phyloP scores from a whole-genome alignment of 2,888 invertebrate genomes.

The Diadegma fenestrale region DNA sequence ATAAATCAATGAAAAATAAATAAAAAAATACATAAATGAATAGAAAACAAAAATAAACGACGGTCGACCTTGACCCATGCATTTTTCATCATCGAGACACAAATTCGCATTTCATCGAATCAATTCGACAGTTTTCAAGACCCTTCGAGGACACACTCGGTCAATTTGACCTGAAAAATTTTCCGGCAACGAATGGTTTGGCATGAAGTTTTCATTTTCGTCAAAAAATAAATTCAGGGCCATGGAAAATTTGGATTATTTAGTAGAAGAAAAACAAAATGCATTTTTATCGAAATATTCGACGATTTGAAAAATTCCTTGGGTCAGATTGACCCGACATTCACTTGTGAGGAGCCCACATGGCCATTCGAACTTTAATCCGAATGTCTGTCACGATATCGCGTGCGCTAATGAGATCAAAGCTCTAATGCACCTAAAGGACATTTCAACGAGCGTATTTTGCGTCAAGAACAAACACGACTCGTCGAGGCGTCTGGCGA shows the following conservation, averaged over 20 bases:
- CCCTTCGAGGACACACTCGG: too few relatives aligned
- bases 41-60: too few relatives aligned
- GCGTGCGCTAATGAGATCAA: slow-evolving; percentile 28
- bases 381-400: slow-evolving; percentile 24
- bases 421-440: not conserved
- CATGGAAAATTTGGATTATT: too few relatives aligned
- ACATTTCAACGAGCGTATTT: slow-evolving; percentile 14
- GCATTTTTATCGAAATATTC: too few relatives aligned
- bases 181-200: too few relatives aligned
- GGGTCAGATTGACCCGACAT: not conserved
- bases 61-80: not conserved
- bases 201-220: too few relatives aligned
- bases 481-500: slow-evolving; percentile 6
- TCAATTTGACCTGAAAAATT: too few relatives aligned
- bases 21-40: too few relatives aligned
- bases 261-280: too few relatives aligned
- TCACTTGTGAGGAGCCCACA: not conserved
- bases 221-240: too few relatives aligned
- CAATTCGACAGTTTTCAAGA: too few relatives aligned
- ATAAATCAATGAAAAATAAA: too few relatives aligned
- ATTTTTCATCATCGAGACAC: not conserved
- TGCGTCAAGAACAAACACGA: slow-evolving; percentile 3
- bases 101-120: not conserved
- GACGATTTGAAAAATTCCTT: not conserved
- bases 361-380: slow-evolving; percentile 23